Conservation (phyloP, 2,797 vertebrate species). For the Schizothorax lantsangensis region DNA sequence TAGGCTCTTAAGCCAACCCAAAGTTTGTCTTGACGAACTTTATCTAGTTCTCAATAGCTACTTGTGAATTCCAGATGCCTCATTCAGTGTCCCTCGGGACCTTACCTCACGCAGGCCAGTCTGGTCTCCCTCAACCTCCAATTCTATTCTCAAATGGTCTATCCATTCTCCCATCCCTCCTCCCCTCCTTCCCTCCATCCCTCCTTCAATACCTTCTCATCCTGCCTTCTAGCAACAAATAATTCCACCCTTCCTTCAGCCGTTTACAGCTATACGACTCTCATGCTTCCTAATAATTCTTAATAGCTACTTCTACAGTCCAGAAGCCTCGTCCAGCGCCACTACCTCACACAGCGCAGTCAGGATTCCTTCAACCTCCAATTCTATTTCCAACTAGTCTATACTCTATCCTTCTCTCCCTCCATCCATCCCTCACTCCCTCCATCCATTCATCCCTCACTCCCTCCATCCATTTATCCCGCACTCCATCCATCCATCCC, state of each 20-base stretch:
- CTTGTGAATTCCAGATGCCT: background rate
- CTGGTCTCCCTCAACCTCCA: background rate
- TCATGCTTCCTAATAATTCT: background rate
- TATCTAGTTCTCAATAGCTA: background rate
- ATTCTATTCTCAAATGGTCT: background rate
- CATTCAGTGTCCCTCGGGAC: background rate
- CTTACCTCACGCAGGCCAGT: background rate
- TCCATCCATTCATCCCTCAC: too few species aligned
- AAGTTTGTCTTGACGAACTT: too few species aligned
- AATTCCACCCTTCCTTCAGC: too few species aligned
- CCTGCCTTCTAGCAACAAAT: too few species aligned
- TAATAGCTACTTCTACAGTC: background rate
- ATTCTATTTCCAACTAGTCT: background rate
- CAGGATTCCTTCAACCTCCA: background rate
- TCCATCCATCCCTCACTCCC: too few species aligned
- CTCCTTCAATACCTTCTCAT: too few species aligned
- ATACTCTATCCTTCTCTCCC: too few species aligned
- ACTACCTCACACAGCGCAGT: background rate
- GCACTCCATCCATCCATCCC: too few species aligned
- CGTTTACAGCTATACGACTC: too few species aligned
- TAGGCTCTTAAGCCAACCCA: too few species aligned
- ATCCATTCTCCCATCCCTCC: background rate
- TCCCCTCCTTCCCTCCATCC: rapidly evolving
- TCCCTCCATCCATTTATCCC: too few species aligned
- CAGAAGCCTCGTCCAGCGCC: background rate